These are phyloP conservation scores for Monoplex corrugatus DNA, from an alignment of 2,888 invertebrate genomes.

Conservation along the genomic window DNA sequence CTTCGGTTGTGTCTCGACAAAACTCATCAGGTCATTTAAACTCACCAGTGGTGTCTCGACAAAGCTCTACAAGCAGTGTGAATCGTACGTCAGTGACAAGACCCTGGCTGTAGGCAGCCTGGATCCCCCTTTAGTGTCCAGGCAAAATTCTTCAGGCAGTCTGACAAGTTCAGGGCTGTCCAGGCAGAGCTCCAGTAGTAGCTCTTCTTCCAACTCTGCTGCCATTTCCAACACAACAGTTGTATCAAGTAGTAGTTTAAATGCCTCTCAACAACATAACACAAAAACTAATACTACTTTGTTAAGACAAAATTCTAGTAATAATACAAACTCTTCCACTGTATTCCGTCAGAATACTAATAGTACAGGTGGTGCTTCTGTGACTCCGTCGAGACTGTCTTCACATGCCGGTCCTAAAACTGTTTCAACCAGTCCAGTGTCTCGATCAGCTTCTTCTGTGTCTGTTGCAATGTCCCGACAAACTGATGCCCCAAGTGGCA, in stretches of 20 bases:
- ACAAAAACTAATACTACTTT: not conserved
- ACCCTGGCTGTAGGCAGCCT: not conserved
- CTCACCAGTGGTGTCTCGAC: not conserved
- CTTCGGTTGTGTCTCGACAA: not conserved
- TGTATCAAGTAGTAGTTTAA: not conserved
- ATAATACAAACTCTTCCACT: constrained; percentile 52
- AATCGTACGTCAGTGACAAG: constrained; percentile 3
- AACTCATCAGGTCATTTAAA: not conserved
- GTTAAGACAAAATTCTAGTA: constrained; percentile 7
- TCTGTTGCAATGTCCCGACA: constrained; percentile 43
- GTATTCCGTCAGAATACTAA: constrained; percentile 48
- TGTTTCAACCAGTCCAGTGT: not conserved
- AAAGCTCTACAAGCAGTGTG: not conserved
- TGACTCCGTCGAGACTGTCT: constrained; percentile 20
- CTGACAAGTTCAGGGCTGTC: too few species aligned
- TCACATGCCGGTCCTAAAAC: not conserved
- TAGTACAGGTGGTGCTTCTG: constrained; percentile 29
- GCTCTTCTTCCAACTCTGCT: not conserved
- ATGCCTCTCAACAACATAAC: constrained; percentile 3
- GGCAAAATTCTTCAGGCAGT: not conserved
- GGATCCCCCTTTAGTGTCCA: not conserved
- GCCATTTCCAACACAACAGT: not conserved
- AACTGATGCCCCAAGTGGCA: constrained; percentile 49
- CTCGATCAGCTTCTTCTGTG: constrained; percentile 37
- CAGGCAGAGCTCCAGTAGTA: not conserved